Evolutionary conservation across 2,113 vertebrate genomes (phyloP).

Genomic region (Etheostoma spectabile): DNA sequence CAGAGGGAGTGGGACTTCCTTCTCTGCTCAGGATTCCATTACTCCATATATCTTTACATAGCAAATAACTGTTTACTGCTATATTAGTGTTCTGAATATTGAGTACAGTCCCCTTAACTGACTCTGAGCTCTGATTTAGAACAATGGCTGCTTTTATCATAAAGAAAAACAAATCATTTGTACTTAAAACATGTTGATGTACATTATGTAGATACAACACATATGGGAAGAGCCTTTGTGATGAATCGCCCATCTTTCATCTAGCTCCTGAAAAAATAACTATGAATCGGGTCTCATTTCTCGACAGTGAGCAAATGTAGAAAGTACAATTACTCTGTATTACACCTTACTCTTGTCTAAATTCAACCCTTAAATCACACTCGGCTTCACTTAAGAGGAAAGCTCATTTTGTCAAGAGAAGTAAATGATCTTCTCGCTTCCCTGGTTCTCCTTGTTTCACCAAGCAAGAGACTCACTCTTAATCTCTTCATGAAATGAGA

Average conservation of each 20-base stretch:
- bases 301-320: constrained; percentile 23
- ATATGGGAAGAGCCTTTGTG: constrained; percentile 23
- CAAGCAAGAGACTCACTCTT: constrained; percentile 66
- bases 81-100: too few relatives aligned
- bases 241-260: not conserved
- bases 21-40: too few relatives aligned
- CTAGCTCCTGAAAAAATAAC: constrained; percentile 17
- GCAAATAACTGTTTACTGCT: too few relatives aligned
- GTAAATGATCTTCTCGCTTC: constrained; percentile 73
- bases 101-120: too few relatives aligned
- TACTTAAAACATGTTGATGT: not conserved
- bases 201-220: not conserved
- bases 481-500: constrained; percentile 79
- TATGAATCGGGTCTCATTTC: constrained; percentile 11
- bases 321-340: constrained; percentile 50
- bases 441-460: constrained; percentile 67
- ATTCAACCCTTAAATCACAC: constrained; percentile 56
- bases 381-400: constrained; percentile 47
- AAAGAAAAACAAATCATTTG: constrained; percentile 19
- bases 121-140: not conserved
- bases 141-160: not conserved
- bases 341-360: constrained; percentile 42
- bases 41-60: too few relatives aligned
- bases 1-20: too few relatives aligned
- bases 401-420: constrained; percentile 70